Evolutionary conservation across 2,113 vertebrate species (phyloP).

Genomic region (Pluvialis apricaria): DNA sequence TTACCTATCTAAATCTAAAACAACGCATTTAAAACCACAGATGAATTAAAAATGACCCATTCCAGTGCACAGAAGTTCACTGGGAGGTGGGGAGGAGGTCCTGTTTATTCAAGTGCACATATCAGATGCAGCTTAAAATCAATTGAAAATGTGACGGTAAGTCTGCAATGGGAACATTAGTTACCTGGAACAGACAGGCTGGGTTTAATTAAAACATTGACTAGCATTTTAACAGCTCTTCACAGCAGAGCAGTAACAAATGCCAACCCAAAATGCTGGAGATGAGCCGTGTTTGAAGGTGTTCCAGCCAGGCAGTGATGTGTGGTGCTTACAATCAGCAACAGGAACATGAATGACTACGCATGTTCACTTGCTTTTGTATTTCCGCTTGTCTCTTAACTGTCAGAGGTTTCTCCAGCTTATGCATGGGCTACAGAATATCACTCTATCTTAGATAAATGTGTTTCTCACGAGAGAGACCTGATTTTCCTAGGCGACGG

Average conservation of each 20-base stretch:
- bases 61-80: background rate
- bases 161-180: background rate
- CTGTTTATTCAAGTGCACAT: background rate
- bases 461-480: background rate
- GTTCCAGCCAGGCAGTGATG: background rate
- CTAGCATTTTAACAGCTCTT: background rate
- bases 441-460: background rate
- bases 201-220: background rate
- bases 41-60: background rate
- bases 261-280: background rate
- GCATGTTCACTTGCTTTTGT: background rate
- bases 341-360: accelerated
- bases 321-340: background rate
- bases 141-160: background rate
- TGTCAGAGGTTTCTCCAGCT: background rate
- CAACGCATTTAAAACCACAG: background rate
- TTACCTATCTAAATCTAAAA: background rate
- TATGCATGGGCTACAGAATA: background rate
- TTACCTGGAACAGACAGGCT: background rate
- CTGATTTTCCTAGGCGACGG: background rate
- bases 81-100: background rate
- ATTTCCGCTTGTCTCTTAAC: background rate
- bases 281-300: background rate
- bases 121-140: background rate
- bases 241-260: background rate